Percentiles rank a stretch among this genome's conserved stretches.
phyloP scores from a whole-genome alignment of 2,888 invertebrate species.

The Ophonus ardosiacus region DNA sequence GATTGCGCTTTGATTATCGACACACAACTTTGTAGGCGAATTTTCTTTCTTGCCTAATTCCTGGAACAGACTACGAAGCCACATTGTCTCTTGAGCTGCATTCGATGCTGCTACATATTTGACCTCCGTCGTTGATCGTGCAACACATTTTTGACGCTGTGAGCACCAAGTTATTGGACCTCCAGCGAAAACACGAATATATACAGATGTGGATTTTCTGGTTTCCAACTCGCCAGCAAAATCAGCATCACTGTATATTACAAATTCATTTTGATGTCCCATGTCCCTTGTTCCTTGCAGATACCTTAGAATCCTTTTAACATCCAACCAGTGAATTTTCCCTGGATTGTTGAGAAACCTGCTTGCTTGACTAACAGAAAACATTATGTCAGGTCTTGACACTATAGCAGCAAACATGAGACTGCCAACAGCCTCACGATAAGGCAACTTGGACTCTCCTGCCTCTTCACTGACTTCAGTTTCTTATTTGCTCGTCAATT shows the following conservation, averaged over 20 bases:
- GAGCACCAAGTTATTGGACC: constrained; percentile 68
- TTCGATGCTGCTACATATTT: background rate
- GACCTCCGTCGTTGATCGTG: background rate
- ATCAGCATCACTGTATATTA: constrained; percentile 49
- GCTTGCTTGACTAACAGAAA: constrained; percentile 66
- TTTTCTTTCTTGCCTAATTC: background rate
- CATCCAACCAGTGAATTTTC: constrained; percentile 11
- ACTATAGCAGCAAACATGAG: constrained; percentile 66
- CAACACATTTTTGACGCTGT: constrained; percentile 65
- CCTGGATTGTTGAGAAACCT: constrained; percentile 62
- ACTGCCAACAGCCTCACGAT: constrained; percentile 66
- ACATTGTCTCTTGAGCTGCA: constrained; percentile 1
- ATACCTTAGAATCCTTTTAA: constrained; percentile 66
- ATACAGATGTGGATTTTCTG: constrained; percentile 63
- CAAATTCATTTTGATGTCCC: constrained; percentile 49
- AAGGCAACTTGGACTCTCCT: constrained; percentile 59
- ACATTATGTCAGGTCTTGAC: constrained; percentile 68
- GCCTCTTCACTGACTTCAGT: background rate
- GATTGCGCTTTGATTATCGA: background rate
- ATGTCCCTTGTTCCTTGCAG: constrained; percentile 65
- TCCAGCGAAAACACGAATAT: constrained; percentile 65
- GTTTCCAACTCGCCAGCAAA: constrained; percentile 27
- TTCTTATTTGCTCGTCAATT: constrained; percentile 25
- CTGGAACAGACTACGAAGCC: background rate
- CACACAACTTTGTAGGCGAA: background rate